Evolutionary conservation across 2,797 vertebrate genomes (phyloP).

Genomic region (Catostomus latipinnis): DNA sequence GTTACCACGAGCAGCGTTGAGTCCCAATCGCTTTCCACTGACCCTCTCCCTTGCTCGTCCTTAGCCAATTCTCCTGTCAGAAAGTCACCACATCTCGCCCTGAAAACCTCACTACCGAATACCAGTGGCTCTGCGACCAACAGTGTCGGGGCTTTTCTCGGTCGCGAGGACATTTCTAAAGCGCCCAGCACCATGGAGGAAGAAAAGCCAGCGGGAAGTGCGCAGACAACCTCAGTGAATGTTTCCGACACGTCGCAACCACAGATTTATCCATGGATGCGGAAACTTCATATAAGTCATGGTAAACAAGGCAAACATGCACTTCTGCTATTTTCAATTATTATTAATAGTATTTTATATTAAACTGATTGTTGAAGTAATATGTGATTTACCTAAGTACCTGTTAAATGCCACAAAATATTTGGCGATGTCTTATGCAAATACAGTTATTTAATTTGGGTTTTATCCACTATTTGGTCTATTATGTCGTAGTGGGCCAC

Average conservation of each 20-base stretch:
- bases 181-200: conserved; percentile 88
- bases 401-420: not conserved
- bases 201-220: conserved; percentile 89
- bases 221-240: conserved; percentile 89
- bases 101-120: conserved; percentile 89
- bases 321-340: not conserved
- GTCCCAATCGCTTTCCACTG: conserved; percentile 87
- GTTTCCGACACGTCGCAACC: conserved; percentile 88
- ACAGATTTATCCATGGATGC: conserved; percentile 99
- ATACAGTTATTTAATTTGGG: not conserved
- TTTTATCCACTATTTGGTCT: conserved; percentile 1
- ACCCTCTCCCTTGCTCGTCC: conserved; percentile 91
- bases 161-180: conserved; percentile 90
- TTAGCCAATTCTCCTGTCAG: conserved; percentile 85
- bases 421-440: not conserved
- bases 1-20: conserved; percentile 78
- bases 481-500: not conserved
- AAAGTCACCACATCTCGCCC: conserved; percentile 83
- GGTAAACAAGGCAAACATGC: conserved; percentile 78
- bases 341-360: too few relatives aligned
- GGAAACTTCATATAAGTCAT: conserved; percentile 98
- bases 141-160: conserved; percentile 81
- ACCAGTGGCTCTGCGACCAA: conserved; percentile 81
- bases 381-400: not conserved
- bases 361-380: not conserved